Percentiles rank a stretch among this genome's conserved stretches.
Evolutionary conservation across 2,888 invertebrate genomes (phyloP).

Genomic region (Zaprionus bogoriensis): DNA sequence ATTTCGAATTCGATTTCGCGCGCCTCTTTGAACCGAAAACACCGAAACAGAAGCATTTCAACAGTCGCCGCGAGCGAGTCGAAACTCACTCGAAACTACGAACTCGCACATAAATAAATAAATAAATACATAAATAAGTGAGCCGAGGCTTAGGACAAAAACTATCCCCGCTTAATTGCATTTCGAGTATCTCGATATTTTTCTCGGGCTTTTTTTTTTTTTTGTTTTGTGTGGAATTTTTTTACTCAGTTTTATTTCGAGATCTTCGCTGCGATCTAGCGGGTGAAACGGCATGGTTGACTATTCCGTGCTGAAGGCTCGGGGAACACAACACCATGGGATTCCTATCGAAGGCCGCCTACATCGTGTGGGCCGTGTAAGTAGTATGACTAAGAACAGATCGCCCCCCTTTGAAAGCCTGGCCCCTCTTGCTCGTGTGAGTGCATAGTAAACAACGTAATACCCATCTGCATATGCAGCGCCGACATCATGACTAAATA

Average conservation of each 20-base stretch:
- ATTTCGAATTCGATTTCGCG: slow-evolving; percentile 29
- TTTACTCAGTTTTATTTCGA: neutral
- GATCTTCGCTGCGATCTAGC: neutral
- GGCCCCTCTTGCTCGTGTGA: too few species aligned
- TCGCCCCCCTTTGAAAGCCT: too few species aligned
- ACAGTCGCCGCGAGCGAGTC: slow-evolving; percentile 39
- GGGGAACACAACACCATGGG: slow-evolving; percentile 84
- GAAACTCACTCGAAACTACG: neutral
- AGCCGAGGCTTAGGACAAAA: neutral
- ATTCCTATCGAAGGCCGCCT: slow-evolving; percentile 90
- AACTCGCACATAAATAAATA: neutral
- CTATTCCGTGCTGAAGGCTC: slow-evolving; percentile 33
- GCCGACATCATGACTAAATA: too few species aligned
- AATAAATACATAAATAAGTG: slow-evolving; percentile 5
- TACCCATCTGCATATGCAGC: too few species aligned
- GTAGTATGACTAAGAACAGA: slow-evolving; percentile 81
- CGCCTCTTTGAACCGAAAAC: slow-evolving; percentile 31
- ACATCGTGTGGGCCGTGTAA: slow-evolving; percentile 92
- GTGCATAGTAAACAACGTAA: too few species aligned
- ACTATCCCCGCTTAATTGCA: slow-evolving; percentile 15
- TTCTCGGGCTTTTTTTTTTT: neutral
- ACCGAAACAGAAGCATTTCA: slow-evolving; percentile 52
- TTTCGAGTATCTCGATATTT: neutral
- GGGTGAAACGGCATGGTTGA: slow-evolving; percentile 51
- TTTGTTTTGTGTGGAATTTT: neutral